Evolutionary conservation across 2,888 invertebrate species (phyloP).

Genomic region (Mimumesa dahlbomi): DNA sequence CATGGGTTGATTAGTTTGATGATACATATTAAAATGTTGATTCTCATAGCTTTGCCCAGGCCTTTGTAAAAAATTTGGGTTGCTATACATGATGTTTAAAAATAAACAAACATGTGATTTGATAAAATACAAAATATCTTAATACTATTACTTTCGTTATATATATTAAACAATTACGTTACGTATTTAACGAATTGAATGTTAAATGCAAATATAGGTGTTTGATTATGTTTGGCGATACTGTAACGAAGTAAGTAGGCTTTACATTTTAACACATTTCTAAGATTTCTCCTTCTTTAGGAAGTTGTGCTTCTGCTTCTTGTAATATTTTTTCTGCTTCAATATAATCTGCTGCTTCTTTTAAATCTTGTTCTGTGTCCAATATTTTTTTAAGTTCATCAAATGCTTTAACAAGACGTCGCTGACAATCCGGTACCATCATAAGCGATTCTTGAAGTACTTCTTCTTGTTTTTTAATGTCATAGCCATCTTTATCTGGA

Average conservation of each 20-base stretch:
- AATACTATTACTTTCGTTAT: conserved; percentile 30
- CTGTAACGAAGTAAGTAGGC: conserved; percentile 11
- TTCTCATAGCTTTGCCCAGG: conserved; percentile 9
- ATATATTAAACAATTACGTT: conserved; percentile 38
- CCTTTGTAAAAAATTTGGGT: conserved; percentile 25
- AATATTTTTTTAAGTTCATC: conserved; percentile 88
- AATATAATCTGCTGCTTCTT: conserved; percentile 86
- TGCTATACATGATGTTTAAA: conserved; percentile 26
- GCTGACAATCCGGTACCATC: conserved; percentile 96
- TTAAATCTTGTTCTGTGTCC: conserved; percentile 89
- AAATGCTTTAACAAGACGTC: conserved; percentile 88
- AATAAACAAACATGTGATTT: conserved; percentile 17
- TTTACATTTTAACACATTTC: conserved; percentile 52
- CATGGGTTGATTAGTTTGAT: conserved; percentile 25
- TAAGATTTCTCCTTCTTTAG: conserved; percentile 68
- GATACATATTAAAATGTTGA: conserved; percentile 33
- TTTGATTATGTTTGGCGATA: conserved; percentile 15
- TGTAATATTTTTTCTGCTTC: conserved; percentile 86
- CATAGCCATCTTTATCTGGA: conserved; percentile 88
- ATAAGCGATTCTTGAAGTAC: conserved; percentile 93
- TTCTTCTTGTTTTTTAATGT: conserved; percentile 92
- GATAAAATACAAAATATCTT: conserved; percentile 37
- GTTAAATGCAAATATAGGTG: conserved; percentile 43
- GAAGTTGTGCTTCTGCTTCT: conserved; percentile 79
- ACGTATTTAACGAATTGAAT: conserved; percentile 32